Base-by-base conservation (phyloP, 2,113 vertebrate species). In the Tupaia chinensis region DNA sequence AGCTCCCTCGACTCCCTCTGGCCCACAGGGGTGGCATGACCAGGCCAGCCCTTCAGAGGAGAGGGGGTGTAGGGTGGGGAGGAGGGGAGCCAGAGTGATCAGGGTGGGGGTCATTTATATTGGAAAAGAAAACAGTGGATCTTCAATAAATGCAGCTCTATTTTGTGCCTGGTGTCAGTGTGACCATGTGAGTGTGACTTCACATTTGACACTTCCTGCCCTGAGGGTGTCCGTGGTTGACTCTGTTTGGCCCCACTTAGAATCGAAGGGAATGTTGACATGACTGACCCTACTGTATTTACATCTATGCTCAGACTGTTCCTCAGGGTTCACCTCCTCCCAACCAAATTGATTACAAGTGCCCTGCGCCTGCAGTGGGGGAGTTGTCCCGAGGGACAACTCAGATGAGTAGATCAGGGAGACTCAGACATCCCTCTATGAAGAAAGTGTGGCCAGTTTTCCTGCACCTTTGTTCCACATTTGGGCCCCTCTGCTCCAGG, bases 391-490 rank as follows among this genome's bases (percentile, higher is more conserved):
- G n/a, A 88, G 77, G 66, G 74, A 68, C 53, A 22, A 12, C 54
- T 95, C 80, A 68, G 23, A 66, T 54, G 1, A 82, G 89, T 29
- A 72, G 25, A 74, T 69, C 58, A 69, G 63, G 23, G 74, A 88
- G 76, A 22, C 76, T 70, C 29, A 25, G 58, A 44, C 54, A 79
- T 95, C 70, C 19, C 86, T 77, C 44, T 61, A 44, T 82, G 78
- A 11, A 54, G 79, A 76, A 91, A 77, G 65, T 23, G 53, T 32
- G 25, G 76, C n/a, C 32, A 63, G 20, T 91, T 94, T 93, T 95
- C n/a, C 69, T 85, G 29, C 60, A 68, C 9, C 22, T 93, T 58
- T 29, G 5, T 78, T 91, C 53, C 74, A 70, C 69, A 34, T 84
- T 80, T 86, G 87, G 66, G 34, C 22, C 91, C 23, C 23, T 80